These are phyloP conservation scores for Rhimphoctona megacephalus DNA, from an alignment of 2,888 invertebrate species.

Conservation along the genomic window DNA sequence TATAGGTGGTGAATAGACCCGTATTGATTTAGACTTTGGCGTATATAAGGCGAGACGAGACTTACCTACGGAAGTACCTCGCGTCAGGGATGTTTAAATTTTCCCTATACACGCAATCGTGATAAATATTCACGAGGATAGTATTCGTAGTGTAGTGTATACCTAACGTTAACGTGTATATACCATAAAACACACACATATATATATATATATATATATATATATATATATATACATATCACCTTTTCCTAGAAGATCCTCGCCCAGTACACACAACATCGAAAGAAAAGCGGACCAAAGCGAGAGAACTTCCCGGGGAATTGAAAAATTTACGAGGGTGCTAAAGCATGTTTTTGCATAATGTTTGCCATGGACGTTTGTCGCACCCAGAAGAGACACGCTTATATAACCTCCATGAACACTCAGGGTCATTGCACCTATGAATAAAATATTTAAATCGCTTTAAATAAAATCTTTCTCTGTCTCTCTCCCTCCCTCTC, in stretches of 20 bases:
- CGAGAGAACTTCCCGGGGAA: slow-evolving; percentile 29
- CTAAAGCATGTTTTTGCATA: slow-evolving; percentile 65
- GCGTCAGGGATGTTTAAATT: slow-evolving; percentile 74
- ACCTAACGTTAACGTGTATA: slow-evolving; percentile 28
- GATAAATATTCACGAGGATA: slow-evolving; percentile 65
- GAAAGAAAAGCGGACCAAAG: slow-evolving; percentile 38
- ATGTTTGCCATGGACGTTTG: slow-evolving; percentile 44
- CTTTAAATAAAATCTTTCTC: slow-evolving; percentile 24
- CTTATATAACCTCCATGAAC: slow-evolving; percentile 1
- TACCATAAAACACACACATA: slow-evolving; percentile 15
- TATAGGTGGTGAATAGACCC: slow-evolving; percentile 64
- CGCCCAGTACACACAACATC: not conserved
- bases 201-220: not conserved
- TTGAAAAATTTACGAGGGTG: slow-evolving; percentile 64
- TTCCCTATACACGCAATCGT: slow-evolving; percentile 68
- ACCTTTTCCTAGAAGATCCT: slow-evolving; percentile 39
- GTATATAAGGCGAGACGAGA: slow-evolving; percentile 44
- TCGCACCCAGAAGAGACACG: slow-evolving; percentile 10
- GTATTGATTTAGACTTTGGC: slow-evolving; percentile 74
- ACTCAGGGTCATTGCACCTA: slow-evolving; percentile 32
- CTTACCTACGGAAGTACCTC: slow-evolving; percentile 54
- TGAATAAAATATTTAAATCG: slow-evolving; percentile 43
- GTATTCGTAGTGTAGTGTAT: slow-evolving; percentile 46
- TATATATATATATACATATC: not conserved
- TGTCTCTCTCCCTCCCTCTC: not conserved